Evolutionary conservation across 1,140 invertebrate genomes (phyloP).

Genomic region (Drosophila fuyamai): DNA sequence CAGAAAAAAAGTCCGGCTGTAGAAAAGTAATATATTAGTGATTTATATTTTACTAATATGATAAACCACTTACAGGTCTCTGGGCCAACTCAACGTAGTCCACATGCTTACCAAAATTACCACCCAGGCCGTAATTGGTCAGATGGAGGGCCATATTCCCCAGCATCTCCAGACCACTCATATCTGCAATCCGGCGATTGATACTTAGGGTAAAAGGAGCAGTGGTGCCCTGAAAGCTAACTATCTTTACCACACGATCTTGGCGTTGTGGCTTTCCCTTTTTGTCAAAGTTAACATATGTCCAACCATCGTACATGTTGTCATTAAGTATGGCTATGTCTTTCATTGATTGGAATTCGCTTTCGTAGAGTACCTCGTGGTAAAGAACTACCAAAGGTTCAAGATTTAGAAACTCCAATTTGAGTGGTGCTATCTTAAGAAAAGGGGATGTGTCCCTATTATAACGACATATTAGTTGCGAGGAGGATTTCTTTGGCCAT

Average conservation of each 20-base stretch:
- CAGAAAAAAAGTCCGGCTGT: conserved; percentile 17
- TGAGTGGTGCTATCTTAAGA: conserved; percentile 44
- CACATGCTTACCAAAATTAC: conserved; percentile 27
- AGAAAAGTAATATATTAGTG: too few species aligned
- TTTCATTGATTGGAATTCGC: conserved; percentile 21
- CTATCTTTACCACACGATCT: conserved; percentile 20
- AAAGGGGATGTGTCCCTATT: conserved; percentile 14
- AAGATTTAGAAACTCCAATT: conserved; percentile 30
- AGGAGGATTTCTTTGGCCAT: conserved; percentile 14
- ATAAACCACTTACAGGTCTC: conserved; percentile 13
- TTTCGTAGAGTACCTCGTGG: conserved; percentile 45
- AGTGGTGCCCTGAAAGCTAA: conserved; percentile 3
- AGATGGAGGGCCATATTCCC: conserved; percentile 24
- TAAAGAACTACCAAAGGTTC: conserved; percentile 36
- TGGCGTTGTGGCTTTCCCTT: conserved; percentile 87
- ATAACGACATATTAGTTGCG: conserved; percentile 34
- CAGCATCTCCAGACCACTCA: conserved; percentile 17
- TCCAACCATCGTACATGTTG: conserved; percentile 32
- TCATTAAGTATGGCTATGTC: conserved; percentile 19
- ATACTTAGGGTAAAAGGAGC: background rate
- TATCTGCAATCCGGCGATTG: conserved; percentile 26
- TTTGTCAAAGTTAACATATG: conserved; percentile 79
- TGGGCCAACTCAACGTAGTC: conserved; percentile 22
- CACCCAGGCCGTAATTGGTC: conserved; percentile 47
- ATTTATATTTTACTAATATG: too few species aligned